Conservation (phyloP, 2,113 vertebrate genomes). For the Grus americana region DNA sequence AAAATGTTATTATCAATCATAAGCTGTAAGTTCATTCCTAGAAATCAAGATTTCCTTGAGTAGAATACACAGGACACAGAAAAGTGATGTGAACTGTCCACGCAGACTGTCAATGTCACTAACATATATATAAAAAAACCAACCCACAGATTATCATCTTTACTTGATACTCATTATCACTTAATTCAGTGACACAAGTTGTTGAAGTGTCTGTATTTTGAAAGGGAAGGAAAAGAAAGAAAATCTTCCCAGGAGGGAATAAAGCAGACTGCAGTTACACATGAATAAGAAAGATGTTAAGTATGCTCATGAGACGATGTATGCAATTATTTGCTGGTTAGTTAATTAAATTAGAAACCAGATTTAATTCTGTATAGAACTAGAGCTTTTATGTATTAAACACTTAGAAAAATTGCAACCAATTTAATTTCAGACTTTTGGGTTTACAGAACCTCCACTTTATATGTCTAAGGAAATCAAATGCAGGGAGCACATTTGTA, state of each 20-base stretch:
- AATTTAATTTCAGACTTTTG: neutral
- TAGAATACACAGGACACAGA: neutral
- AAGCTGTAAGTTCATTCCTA: neutral
- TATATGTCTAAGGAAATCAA: neutral
- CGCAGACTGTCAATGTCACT: neutral
- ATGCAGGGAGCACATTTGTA: neutral
- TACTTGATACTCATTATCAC: neutral
- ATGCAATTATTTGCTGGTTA: neutral
- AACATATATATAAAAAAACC: neutral
- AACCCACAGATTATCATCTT: neutral
- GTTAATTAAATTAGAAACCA: neutral
- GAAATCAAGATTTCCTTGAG: neutral
- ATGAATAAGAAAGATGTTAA: neutral
- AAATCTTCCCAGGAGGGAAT: neutral
- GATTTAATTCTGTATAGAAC: neutral
- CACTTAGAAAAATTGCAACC: neutral
- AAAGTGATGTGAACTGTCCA: neutral
- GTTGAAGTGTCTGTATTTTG: neutral
- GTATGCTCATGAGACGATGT: neutral
- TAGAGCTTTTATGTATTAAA: neutral
- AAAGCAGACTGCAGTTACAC: neutral
- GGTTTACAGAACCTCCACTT: neutral
- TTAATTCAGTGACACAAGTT: neutral
- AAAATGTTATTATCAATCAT: neutral
- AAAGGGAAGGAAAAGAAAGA: neutral